A percentile compares a stretch with the other conserved stretches of the same genome.
Evolutionary conservation across 2,888 invertebrate species (phyloP).

Genomic region (Phorcus lineatus): DNA sequence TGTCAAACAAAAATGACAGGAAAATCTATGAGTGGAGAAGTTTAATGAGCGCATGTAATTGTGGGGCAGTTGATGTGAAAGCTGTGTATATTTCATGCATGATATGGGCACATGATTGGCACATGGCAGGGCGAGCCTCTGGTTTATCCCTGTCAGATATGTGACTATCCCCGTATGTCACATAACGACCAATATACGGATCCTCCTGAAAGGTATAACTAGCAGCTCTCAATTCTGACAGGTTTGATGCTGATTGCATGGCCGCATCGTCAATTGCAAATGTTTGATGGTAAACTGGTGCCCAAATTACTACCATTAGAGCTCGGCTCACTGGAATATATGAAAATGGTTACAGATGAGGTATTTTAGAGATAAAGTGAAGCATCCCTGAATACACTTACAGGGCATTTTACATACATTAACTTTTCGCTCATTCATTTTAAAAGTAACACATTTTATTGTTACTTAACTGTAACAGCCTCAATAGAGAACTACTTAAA

Average conservation of each 20-base stretch:
- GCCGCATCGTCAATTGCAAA: background rate
- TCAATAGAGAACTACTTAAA: no score
- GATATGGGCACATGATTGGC: background rate
- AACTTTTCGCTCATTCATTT: no score
- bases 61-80: background rate
- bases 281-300: background rate
- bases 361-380: no score
- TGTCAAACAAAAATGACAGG: slow-evolving; percentile 14
- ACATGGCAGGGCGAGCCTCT: background rate
- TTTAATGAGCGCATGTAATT: background rate
- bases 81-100: slow-evolving; percentile 2
- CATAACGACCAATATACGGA: background rate
- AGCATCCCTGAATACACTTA: no score
- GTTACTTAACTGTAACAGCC: no score
- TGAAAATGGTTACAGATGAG: background rate
- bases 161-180: background rate
- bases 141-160: no score
- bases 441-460: no score
- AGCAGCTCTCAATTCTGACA: background rate
- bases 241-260: background rate
- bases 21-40: slow-evolving; percentile 5
- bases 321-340: background rate
- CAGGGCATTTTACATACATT: no score
- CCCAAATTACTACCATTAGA: background rate
- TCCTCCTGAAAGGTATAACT: background rate